Evolutionary conservation across 2,113 vertebrate genomes (phyloP).

Genomic region (Garra rufa): DNA sequence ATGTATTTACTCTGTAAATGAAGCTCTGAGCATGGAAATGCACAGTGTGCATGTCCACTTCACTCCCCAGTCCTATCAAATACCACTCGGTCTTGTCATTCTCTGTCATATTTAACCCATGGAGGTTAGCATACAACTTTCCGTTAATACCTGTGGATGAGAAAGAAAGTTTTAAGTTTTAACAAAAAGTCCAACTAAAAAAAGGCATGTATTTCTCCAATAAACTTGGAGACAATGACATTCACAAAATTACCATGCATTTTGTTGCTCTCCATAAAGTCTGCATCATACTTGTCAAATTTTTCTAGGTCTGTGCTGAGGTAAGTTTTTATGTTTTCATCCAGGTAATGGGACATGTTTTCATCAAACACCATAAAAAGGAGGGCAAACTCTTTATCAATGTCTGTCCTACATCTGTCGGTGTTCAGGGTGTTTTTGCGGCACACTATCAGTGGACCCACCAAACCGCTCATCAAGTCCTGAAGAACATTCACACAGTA

Average conservation of each 20-base stretch:
- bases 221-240: neutral
- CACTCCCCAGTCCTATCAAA: slow-evolving; percentile 89
- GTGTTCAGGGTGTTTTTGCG: slow-evolving; percentile 79
- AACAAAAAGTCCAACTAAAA: neutral
- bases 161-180: neutral
- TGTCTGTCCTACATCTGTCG: slow-evolving; percentile 78
- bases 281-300: slow-evolving; percentile 62
- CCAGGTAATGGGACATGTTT: slow-evolving; percentile 93
- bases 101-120: slow-evolving; percentile 84
- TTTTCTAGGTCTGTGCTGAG: slow-evolving; percentile 68
- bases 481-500: slow-evolving; percentile 59
- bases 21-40: slow-evolving; percentile 95
- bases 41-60: slow-evolving; percentile 92
- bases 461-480: slow-evolving; percentile 91
- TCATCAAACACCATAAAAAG: slow-evolving; percentile 93
- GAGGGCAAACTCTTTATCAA: slow-evolving; percentile 89
- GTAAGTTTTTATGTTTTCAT: slow-evolving; percentile 87
- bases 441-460: slow-evolving; percentile 91
- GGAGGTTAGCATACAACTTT: slow-evolving; percentile 86
- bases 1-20: slow-evolving; percentile 84
- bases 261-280: slow-evolving; percentile 88
- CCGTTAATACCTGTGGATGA: slow-evolving; percentile 89
- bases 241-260: slow-evolving; percentile 83
- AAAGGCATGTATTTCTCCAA: neutral
- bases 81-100: slow-evolving; percentile 91